Percentiles rank a stretch among this genome's conserved stretches.
Conservation (phyloP, 37 sponge, comb jelly and placozoan species). For the Eunapius fragilis region DNA sequence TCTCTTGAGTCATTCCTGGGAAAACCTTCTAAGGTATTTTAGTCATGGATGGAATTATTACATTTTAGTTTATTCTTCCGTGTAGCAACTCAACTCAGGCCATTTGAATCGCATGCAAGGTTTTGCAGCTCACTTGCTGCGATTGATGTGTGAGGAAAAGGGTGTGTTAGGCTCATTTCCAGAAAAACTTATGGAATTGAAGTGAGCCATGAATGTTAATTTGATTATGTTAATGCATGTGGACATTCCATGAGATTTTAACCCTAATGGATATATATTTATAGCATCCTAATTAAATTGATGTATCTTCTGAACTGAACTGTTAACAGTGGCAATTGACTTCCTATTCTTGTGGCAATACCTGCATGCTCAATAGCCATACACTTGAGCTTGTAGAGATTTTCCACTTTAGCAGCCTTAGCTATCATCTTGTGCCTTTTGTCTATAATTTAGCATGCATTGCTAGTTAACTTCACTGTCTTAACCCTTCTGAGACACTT, state of each 20-base stretch:
- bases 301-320: too few relatives aligned
- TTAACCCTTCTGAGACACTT: too few relatives aligned
- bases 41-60: neutral
- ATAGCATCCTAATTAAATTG: too few relatives aligned
- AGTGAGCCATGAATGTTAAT: neutral
- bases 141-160: neutral
- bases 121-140: neutral
- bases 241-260: neutral
- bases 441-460: too few relatives aligned
- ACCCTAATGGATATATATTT: too few relatives aligned
- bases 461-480: too few relatives aligned
- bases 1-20: neutral
- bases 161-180: neutral
- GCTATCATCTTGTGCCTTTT: too few relatives aligned
- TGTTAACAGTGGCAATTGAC: too few relatives aligned
- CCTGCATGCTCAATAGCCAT: too few relatives aligned
- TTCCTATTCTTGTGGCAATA: too few relatives aligned
- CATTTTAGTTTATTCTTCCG: neutral
- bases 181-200: neutral
- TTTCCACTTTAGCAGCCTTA: too few relatives aligned
- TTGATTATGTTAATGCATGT: neutral
- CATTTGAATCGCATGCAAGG: neutral
- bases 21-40: neutral
- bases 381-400: too few relatives aligned
- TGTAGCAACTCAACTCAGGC: neutral